Conservation (phyloP, 2,113 vertebrate species). For the Pseudonaja textilis region DNA sequence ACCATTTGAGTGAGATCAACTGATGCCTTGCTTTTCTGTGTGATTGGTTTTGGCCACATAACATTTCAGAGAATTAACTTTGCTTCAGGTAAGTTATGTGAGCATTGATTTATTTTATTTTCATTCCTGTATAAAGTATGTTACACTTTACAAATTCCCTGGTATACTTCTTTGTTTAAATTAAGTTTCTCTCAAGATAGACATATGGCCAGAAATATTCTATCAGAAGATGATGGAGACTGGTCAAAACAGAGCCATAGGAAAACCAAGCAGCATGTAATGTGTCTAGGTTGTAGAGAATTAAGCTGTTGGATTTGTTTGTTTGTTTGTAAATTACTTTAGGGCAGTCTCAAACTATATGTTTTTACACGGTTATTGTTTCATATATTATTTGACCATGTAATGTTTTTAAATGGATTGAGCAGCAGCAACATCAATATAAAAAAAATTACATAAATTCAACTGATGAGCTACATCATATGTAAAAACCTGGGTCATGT, state of each 20-base stretch:
- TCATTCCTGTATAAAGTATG: neutral
- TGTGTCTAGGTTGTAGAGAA: constrained; percentile 58
- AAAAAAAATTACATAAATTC: constrained; percentile 23
- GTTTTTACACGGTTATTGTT: constrained; percentile 52
- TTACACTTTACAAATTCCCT: neutral
- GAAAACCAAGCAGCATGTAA: constrained; percentile 45
- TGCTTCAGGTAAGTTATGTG: neutral
- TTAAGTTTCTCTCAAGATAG: constrained; percentile 34
- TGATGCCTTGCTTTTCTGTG: neutral
- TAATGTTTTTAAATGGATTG: constrained; percentile 58
- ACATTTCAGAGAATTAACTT: neutral
- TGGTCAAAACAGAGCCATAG: constrained; percentile 55
- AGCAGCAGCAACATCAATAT: neutral
- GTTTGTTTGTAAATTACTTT: constrained; percentile 6
- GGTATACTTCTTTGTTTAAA: neutral
- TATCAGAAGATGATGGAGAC: constrained; percentile 33
- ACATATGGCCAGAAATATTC: constrained; percentile 37
- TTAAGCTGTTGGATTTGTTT: constrained; percentile 61
- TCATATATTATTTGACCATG: constrained; percentile 55
- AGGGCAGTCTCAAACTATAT: constrained; percentile 63
- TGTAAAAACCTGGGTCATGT: neutral
- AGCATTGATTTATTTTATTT: neutral
- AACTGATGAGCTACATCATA: neutral
- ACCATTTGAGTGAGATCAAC: neutral
- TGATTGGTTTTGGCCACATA: neutral